Base-by-base conservation (phyloP, 2,797 vertebrate genomes). In the Dicrostonyx torquatus region DNA sequence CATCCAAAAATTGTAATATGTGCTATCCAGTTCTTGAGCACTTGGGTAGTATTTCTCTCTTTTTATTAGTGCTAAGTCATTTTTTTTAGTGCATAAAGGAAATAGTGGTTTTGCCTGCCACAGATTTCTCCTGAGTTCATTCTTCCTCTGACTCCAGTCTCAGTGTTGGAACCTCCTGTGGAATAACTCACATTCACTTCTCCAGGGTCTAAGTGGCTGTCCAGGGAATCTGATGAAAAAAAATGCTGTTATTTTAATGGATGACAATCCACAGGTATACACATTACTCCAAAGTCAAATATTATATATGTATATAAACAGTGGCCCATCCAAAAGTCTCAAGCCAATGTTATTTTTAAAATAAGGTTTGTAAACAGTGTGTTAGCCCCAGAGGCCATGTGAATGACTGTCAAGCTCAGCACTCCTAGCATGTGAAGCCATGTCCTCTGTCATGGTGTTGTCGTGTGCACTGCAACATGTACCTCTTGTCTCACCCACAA, bases 201-300 rank as follows among this genome's bases (percentile, higher is more conserved):
- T 73, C 70, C 18, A 53, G 62, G 22, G n/a, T 75, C 79, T 91
- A 92, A 91, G 31, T 87, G 18, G 17, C 24, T 66, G 18, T 50
- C 6, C 31, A 86, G 60, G 18, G 43, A 93, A 94, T 76, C 29
- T 87, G 60, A 79, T 91, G 24, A 84, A 94, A 87, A 62, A 22
- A 45, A 76, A 93, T 50, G 58, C 64, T 55, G n/a, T 55, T 75
- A 48, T 76, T 78, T 94, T 80, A 94, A 86, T 50, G 58, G 40
- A 45, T 75, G 31, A 86, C 87, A 91, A 93, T 95, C 84, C 34
- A 75, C 48, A 55, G 9, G 31, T 37, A 31, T 85, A 90, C 83
- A 80, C 83, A 80, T 48, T 89, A 40, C 58, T 95, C 89, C 37
- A 89, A 75, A 88, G 24, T 93, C 92, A 93, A 94, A 82, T 68